Base-by-base conservation (phyloP, 1,140 invertebrate genomes). In the Lepidostoma basale region DNA sequence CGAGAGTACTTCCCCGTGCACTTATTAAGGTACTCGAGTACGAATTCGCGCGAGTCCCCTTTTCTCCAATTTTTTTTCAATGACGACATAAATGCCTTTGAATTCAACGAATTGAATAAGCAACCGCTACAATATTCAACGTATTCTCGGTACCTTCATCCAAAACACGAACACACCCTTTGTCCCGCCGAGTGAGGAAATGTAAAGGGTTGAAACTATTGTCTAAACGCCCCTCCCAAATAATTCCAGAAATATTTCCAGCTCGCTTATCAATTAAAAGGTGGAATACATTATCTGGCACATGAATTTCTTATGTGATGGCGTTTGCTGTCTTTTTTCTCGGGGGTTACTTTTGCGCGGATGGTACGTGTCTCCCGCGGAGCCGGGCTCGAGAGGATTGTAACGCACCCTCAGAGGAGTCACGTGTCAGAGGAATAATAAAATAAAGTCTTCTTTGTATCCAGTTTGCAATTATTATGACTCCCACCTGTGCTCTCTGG, bases 391-490 rank as follows among this genome's bases (percentile, higher is more conserved):
- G 22, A 23, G 22, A 49, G 18, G 45, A 10, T 22, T 23, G 25
- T 49, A n/a, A 49, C 45, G 45, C 45, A 49, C 45, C 28, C 52
- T 33, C 42, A 18, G 25, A 56, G 25, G 26, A 56, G 52, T 56
- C 52, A 56, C 52, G 52, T 56, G 52, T 56, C 52, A 33, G 25
- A n/a, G 26, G 52, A 56, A 56, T 56, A 56, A 56, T 56, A 40
- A 59, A 40, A 36, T 59, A 40, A 59, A 59, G 54, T 40, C 30
- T 59, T 59, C 54, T 59, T 59, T 59, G 54, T 59, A 39, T 23
- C 54, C 30, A 22, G 30, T 40, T 23, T 36, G 54, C 54, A 59
- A 59, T 59, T 59, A 59, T 59, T 36, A 59, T 40, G 54, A 59
- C 22, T 59, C 54, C 54, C 54, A 59, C 54, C 54, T 59, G 54